Base-by-base conservation (phyloP, 2,113 vertebrate genomes). In the Cheirogaleus medius region DNA sequence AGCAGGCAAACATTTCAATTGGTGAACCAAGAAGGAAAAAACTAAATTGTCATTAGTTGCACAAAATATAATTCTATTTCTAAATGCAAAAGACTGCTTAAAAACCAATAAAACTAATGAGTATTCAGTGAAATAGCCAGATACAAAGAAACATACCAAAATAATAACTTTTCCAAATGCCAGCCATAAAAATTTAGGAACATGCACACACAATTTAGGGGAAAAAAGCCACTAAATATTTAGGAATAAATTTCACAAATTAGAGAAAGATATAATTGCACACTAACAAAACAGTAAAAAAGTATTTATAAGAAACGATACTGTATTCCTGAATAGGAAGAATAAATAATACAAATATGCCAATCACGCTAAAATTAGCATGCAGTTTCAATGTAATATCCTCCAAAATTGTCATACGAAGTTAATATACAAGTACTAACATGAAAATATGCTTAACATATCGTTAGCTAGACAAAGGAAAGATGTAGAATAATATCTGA, bases 81-180 rank as follows among this genome's bases (percentile, higher is more conserved):
- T 78, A 93, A 97, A 93, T 56, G n/a, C 66, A 95, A 66, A 95
- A 21, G 56, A 91, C 21, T 66, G 82, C 91, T 96, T 96, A 97
- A 83, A 93, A 96, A 71, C 87, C 87, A 95, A 97, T 97, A 97
- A 97, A 91, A 92, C 77, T 94, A 97, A 95, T 95, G 77, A 97
- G 64, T 91, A 93, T 69, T 95, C 60, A 95, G 71, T 86, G 54
- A 97, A 94, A 96, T 86, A 86, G 81, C 47, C 47, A 95, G 32
- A 95, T 69, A 91, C 63, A 88, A 85, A 25, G 58, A 95, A 98
- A 69, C 47, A 93, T 15, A 74, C 44, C 54, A 97, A 97, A 97
- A 83, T 93, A 97, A 96, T 64, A 80, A 47, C 66, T 88, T 86
- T 87, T 39, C 21, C 74, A 90, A 90, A 76, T 94, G 64, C 73